These are phyloP conservation scores for Nymphalis c-album DNA, from an alignment of 2,888 invertebrate genomes.

Conservation along the genomic window DNA sequence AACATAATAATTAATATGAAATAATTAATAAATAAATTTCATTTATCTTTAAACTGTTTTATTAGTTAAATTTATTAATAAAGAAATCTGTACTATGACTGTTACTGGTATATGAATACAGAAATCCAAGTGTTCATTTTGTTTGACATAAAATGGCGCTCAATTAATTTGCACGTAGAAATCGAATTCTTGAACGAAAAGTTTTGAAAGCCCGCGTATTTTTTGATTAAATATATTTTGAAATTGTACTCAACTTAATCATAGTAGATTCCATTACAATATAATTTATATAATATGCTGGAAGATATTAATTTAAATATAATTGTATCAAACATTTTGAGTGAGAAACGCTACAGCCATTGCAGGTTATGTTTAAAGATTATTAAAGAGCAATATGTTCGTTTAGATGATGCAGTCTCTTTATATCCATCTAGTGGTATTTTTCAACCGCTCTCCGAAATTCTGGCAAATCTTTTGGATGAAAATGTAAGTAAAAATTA, in stretches of 20 bases:
- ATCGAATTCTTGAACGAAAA: conserved; percentile 67
- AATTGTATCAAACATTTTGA: conserved; percentile 62
- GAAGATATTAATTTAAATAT: conserved; percentile 52
- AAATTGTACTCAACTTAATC: conserved; percentile 11
- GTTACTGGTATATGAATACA: neutral
- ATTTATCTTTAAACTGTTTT: neutral
- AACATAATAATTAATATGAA: too few relatives aligned
- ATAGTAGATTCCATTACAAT: conserved; percentile 4
- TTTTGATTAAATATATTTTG: conserved; percentile 34
- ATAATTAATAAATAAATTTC: too few relatives aligned
- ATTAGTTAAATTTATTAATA: neutral
- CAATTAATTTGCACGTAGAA: conserved; percentile 13
- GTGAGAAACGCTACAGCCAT: conserved; percentile 60
- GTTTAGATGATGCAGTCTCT: conserved; percentile 58
- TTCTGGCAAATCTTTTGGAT: conserved; percentile 54
- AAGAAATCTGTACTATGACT: neutral
- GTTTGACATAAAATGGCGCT: conserved; percentile 35
- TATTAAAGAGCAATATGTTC: conserved; percentile 57
- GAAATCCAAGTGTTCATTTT: neutral
- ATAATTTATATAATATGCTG: conserved; percentile 40
- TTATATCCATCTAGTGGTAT: conserved; percentile 42
- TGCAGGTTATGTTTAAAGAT: conserved; percentile 71
- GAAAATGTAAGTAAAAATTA: conserved; percentile 48
- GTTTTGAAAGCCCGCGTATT: conserved; percentile 55
- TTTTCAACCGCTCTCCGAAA: conserved; percentile 48